A percentile compares a stretch with the other conserved stretches of the same genome.
These are phyloP conservation scores for Tachina grossa DNA, from an alignment of 2,888 invertebrate species.

Conservation along the genomic window DNA sequence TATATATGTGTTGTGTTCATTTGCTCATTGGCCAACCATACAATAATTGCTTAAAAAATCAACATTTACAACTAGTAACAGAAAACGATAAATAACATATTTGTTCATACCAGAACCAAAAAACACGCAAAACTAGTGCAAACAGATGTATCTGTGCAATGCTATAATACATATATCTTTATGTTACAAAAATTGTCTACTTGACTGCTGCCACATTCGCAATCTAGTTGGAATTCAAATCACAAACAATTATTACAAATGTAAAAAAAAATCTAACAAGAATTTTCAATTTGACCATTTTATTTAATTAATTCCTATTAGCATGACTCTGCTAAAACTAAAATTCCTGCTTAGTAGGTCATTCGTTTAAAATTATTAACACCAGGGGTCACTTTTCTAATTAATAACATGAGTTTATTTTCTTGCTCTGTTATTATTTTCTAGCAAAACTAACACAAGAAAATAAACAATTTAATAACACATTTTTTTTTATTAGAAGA, in stretches of 20 bases:
- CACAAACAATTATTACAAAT: neutral
- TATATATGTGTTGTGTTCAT: no score
- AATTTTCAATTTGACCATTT: neutral
- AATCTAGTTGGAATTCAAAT: neutral
- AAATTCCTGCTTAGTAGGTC: slow-evolving; percentile 25
- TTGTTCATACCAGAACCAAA: no score
- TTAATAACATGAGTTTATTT: slow-evolving; percentile 5
- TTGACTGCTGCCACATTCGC: neutral
- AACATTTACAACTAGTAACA: no score
- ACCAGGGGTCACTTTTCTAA: slow-evolving; percentile 40
- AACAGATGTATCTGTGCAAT: no score
- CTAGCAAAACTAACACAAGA: neutral
- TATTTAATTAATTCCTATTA: slow-evolving; percentile 10
- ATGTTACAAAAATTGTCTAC: no score
- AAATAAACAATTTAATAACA: slow-evolving; percentile 27
- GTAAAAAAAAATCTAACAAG: neutral
- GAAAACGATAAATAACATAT: no score
- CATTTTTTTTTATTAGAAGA: slow-evolving; percentile 2
- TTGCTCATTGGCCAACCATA: no score
- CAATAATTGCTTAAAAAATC: no score
- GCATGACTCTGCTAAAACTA: neutral
- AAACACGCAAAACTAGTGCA: no score
- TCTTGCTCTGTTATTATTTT: neutral
- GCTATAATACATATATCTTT: no score
- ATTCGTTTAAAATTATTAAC: slow-evolving; percentile 7